Evolutionary conservation across 1,140 invertebrate species (phyloP).

Genomic region (Atta cephalotes): DNA sequence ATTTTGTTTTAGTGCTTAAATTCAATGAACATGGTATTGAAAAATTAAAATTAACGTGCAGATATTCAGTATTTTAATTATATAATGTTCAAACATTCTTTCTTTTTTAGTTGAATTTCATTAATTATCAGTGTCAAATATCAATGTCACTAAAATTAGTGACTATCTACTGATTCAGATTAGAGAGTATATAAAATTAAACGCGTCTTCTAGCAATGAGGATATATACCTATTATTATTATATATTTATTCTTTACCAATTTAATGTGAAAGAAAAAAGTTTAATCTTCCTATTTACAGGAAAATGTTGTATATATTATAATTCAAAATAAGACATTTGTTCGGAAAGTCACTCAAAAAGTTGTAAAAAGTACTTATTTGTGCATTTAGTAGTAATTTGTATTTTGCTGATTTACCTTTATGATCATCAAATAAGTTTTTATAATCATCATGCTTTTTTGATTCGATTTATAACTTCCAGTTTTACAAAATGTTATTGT

Average conservation of each 20-base stretch:
- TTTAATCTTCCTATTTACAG: neutral
- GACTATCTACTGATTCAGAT: too few relatives aligned
- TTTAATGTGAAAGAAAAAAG: neutral
- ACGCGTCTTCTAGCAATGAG: neutral
- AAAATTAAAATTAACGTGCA: too few relatives aligned
- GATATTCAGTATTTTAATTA: too few relatives aligned
- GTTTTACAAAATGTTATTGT: neutral
- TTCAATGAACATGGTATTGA: too few relatives aligned
- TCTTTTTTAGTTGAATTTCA: too few relatives aligned
- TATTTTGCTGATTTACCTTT: slow-evolving; percentile 3
- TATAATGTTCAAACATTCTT: too few relatives aligned
- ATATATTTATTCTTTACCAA: slow-evolving; percentile 18
- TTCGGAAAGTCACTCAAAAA: neutral
- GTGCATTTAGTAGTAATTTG: too few relatives aligned
- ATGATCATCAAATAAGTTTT: slow-evolving; percentile 22
- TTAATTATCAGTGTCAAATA: too few relatives aligned
- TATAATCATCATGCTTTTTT: neutral
- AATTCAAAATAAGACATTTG: neutral
- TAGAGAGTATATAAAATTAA: neutral
- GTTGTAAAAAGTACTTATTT: neutral
- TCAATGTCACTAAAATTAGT: too few relatives aligned
- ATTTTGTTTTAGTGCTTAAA: too few relatives aligned
- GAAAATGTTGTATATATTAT: neutral
- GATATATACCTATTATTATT: too few relatives aligned
- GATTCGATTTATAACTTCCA: neutral